Evolutionary conservation across 2,113 vertebrate species (phyloP), one percentile per base, ranked within the genome.

Genomic region (Ophiodon elongatus): DNA sequence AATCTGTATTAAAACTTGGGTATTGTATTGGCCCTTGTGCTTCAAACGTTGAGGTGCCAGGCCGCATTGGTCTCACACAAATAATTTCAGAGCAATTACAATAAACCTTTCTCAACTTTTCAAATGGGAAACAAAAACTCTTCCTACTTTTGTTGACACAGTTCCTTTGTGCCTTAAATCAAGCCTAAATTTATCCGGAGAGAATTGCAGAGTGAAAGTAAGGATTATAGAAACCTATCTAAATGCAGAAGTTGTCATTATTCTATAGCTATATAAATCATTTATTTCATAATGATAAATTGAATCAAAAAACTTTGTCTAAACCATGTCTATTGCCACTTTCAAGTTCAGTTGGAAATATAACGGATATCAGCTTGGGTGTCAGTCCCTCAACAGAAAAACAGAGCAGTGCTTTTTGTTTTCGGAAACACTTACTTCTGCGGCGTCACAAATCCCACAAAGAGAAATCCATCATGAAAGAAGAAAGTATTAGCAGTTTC

Each of bases 391-490:
- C 2, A 41, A 19, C n/a, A 21, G 17, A 57, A 27, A 54, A 52
- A 54, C 7, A 21, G 15, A 57, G 43, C 17, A 15, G 59, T 11
- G 43, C 64, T 68, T 63, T 72, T 56, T 62, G 73, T 52, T 62
- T 68, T 23, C 21, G 8, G 15, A 56, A 27, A 27, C 9, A 13
- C 27, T 31, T 67, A 23, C 41, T 10, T 59, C 52, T 4, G 54
- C 45, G 33, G 59, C 7, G 23, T 80, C 50, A 33, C 15, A 47
- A 69, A 59, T 45, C 54, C 59, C 29, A n/a, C 25, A 35, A 23
- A 45, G 70, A 76, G 59, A 43, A 23, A 73, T 84, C 62, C 35
- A n/a, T 65, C 13, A 17, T 23, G 23, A 78, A 63, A 73, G 19
- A 21, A 35, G 33, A 70, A 57, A 41, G 63, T 3, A 29, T 17